These are phyloP conservation scores for Bugulina stolonifera DNA, from an alignment of 2,888 invertebrate genomes.

Conservation along the genomic window DNA sequence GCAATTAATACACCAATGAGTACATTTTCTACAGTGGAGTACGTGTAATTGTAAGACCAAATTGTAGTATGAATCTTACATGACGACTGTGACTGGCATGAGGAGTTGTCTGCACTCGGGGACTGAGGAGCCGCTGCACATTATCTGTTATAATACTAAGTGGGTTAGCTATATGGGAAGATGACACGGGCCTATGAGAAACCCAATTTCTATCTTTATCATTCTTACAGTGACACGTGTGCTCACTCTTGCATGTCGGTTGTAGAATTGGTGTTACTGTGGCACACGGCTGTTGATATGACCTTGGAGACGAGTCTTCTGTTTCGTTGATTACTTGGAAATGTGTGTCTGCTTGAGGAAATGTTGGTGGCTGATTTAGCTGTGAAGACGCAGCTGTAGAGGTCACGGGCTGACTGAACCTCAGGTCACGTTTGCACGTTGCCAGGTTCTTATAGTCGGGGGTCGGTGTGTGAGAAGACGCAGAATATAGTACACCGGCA, in stretches of 20 bases:
- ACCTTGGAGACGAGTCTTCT: no score
- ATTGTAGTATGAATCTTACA: no score
- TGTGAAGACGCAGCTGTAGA: background rate
- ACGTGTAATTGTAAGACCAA: no score
- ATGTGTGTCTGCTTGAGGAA: background rate
- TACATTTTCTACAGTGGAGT: no score
- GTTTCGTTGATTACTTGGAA: no score
- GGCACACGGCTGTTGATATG: background rate
- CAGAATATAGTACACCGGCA: background rate
- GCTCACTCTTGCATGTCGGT: background rate
- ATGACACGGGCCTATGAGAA: background rate
- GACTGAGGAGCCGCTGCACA: slow-evolving; percentile 8
- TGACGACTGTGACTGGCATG: no score
- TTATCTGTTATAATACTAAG: slow-evolving; percentile 10
- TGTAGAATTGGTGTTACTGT: background rate
- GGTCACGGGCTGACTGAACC: background rate
- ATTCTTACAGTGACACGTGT: background rate
- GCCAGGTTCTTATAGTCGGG: background rate
- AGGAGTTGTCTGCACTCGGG: no score
- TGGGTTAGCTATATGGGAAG: background rate
- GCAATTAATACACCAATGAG: no score
- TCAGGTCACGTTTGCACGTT: background rate
- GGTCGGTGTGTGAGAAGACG: background rate
- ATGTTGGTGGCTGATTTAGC: background rate
- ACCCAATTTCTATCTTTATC: background rate